phyloP scores from a whole-genome alignment of 2,888 invertebrate species.

The Caenorhabditis sp. region DNA sequence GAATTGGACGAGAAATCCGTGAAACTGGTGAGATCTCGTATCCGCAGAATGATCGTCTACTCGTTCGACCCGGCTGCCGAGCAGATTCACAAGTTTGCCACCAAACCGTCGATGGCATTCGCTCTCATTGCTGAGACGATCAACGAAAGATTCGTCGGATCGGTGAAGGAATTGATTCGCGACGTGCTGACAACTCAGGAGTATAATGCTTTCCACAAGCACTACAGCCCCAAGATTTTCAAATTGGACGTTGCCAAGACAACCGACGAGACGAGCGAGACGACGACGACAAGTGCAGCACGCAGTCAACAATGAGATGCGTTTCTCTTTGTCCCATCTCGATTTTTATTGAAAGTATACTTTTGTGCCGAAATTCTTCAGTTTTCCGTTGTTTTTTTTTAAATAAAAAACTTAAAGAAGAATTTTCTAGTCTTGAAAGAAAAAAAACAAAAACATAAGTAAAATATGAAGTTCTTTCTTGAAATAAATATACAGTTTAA shows the following conservation, averaged over 20 bases:
- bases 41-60: slow-evolving; percentile 55
- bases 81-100: slow-evolving; percentile 54
- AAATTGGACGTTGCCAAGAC: slow-evolving; percentile 40
- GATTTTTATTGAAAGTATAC: no score
- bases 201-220: slow-evolving; percentile 44
- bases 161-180: slow-evolving; percentile 42
- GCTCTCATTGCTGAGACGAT: slow-evolving; percentile 54
- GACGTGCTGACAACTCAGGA: slow-evolving; percentile 50
- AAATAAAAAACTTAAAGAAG: no score
- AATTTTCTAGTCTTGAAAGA: no score
- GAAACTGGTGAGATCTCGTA: slow-evolving; percentile 30
- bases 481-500: no score
- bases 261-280: background rate
- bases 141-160: slow-evolving; percentile 48
- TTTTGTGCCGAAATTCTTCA: background rate
- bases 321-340: background rate
- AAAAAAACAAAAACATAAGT: no score
- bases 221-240: slow-evolving; percentile 44
- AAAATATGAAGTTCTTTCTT: no score
- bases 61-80: slow-evolving; percentile 61
- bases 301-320: background rate
- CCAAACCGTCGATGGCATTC: slow-evolving; percentile 55
- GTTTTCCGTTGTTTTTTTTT: no score
- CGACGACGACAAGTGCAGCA: background rate
- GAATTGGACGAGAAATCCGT: slow-evolving; percentile 48